Evolutionary conservation across 1,140 invertebrate species (phyloP).

Genomic region (Manduca sexta): DNA sequence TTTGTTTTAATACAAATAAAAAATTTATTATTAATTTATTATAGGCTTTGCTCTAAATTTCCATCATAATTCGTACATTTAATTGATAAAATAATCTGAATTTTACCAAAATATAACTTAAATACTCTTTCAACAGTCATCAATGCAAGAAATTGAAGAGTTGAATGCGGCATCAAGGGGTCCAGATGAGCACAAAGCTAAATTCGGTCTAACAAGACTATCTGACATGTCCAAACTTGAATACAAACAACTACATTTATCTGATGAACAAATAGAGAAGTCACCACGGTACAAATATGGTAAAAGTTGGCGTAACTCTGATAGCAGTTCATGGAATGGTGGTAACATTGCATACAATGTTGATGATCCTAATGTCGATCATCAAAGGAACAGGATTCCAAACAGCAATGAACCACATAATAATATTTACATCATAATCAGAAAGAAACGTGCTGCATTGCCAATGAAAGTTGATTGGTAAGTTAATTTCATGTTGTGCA

Average conservation of each 20-base stretch:
- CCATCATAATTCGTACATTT: too few species aligned
- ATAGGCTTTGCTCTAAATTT: too few species aligned
- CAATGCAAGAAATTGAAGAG: constrained; percentile 75
- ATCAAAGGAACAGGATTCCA: constrained; percentile 9
- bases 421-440: constrained; percentile 34
- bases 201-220: constrained; percentile 82
- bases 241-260: constrained; percentile 75
- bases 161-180: constrained; percentile 74
- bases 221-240: constrained; percentile 84
- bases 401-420: constrained; percentile 23
- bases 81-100: too few species aligned
- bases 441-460: constrained; percentile 36
- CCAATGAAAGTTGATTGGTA: constrained; percentile 64
- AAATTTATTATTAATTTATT: too few species aligned
- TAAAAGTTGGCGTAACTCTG: constrained; percentile 13
- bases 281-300: constrained; percentile 12
- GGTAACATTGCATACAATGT: constrained; percentile 1
- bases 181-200: constrained; percentile 73
- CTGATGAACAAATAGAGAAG: constrained; percentile 45
- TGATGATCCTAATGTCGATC: constrained; percentile 7
- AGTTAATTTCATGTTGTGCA: constrained; percentile 15
- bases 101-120: too few species aligned
- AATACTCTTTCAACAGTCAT: constrained; percentile 69
- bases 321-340: not conserved
- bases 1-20: too few species aligned